Base-by-base conservation (phyloP, 2,888 invertebrate species). In the Melanotus villosus region DNA sequence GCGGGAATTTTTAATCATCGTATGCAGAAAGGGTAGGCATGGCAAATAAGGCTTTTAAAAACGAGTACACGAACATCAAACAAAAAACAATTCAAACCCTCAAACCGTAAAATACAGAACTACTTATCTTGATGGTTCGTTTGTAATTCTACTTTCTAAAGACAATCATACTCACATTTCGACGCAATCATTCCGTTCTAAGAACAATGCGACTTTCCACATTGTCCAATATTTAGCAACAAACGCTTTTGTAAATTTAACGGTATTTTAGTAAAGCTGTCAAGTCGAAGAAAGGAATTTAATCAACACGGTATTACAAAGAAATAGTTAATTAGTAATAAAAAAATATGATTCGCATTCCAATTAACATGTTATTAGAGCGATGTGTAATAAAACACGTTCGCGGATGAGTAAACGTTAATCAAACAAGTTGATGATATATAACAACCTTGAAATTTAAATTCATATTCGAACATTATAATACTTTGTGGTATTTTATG, bases 161-260 rank as follows among this genome's bases (percentile, higher is more conserved):
- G 21, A 54, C 54, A 62, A 62, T 62, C 50, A 52, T 30, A 30
- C 16, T 34, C 26, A 12, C 23, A 62, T 62, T 38, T 30, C n/a
- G 34, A 54, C 52, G 43, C 52, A 52, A 50, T 50, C 50, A 30
- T 50, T 59, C 21, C 57, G 38, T 45, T 59, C 38, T 18, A 38
- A 52, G 45, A 50, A 63, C 63, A 63, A 63, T 63, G 16, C 7
- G 10, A 63, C 63, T 52, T 63, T 63, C 52, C 52, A 41, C 41
- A 54, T 63, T 64, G 71, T 66, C 52, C 54, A 60, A 47, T 34
- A 34, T 60, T 60, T 32, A 9, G 45, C 12, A 45, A 60, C 43
- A 58, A 58, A 5, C 14, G 36, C 58, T 58, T 41, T 56, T 14
- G 32, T 41, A 58, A 58, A 12, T 58, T 58, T 58, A 41, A 58